phyloP scores from a whole-genome alignment of 2,888 invertebrate genomes.

The Augochlorella aurata region DNA sequence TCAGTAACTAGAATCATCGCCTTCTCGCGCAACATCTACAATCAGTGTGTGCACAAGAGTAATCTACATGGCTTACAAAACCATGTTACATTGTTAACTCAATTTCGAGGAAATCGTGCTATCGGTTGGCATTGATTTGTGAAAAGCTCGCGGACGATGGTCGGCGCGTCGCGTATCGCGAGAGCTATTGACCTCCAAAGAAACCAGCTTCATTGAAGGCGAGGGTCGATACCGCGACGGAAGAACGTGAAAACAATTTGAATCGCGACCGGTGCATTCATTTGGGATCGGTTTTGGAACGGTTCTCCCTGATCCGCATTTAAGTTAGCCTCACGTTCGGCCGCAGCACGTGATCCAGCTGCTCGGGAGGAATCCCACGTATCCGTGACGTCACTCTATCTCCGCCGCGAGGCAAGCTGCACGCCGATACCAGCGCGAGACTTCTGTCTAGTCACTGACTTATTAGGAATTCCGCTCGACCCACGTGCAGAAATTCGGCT shows the following conservation, averaged over 20 bases:
- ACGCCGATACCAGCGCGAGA: constrained; percentile 66
- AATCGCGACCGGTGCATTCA: constrained; percentile 63
- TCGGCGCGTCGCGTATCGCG: not conserved
- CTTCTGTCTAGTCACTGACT: constrained; percentile 71
- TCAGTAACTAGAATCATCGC: too few species aligned
- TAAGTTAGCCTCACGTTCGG: constrained; percentile 74
- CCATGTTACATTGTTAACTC: too few species aligned
- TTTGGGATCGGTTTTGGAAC: constrained; percentile 62
- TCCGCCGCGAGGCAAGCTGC: constrained; percentile 55
- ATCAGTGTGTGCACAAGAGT: too few species aligned
- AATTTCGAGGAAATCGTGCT: too few species aligned
- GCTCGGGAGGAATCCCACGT: constrained; percentile 76
- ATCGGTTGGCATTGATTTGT: not conserved
- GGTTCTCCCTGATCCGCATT: constrained; percentile 71
- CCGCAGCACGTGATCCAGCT: constrained; percentile 80
- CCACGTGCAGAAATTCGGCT: constrained; percentile 76
- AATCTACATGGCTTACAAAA: too few species aligned
- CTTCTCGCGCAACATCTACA: too few species aligned
- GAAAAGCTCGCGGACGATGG: not conserved
- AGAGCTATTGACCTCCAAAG: constrained; percentile 40
- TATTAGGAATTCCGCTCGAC: constrained; percentile 78
- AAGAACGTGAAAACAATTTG: constrained; percentile 71
- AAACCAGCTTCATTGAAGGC: constrained; percentile 22
- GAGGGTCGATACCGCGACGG: constrained; percentile 50
- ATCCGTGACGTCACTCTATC: constrained; percentile 77